Percentiles rank a stretch among this genome's conserved stretches.
These are phyloP conservation scores for Tinamus major DNA, from an alignment of 2,797 vertebrate species.

Conservation along the genomic window DNA sequence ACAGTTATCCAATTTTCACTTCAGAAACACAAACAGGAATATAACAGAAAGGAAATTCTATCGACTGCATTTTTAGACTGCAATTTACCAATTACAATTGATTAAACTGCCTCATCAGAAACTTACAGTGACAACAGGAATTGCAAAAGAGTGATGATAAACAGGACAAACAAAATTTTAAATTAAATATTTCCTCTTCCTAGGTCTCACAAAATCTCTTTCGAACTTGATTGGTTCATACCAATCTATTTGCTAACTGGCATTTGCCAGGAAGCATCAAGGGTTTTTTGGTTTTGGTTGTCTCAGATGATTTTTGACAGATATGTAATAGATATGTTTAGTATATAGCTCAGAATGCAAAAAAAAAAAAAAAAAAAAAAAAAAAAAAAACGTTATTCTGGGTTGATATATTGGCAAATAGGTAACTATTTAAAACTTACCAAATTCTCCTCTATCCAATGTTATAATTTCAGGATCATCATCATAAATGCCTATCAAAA, in stretches of 20 bases:
- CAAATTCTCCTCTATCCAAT: constrained; percentile 95
- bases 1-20: background rate
- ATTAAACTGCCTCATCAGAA: background rate
- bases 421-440: constrained; percentile 79
- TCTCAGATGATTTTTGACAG: background rate
- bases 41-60: background rate
- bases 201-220: background rate
- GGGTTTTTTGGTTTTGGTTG: background rate
- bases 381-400: background rate
- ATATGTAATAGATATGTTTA: background rate
- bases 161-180: background rate
- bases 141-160: background rate
- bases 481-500: constrained; percentile 93
- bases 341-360: background rate
- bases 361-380: background rate
- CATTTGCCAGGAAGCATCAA: background rate
- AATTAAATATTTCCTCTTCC: background rate
- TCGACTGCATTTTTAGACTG: background rate
- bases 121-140: background rate
- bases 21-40: background rate
- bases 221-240: background rate
- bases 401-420: background rate
- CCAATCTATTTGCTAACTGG: background rate
- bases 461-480: constrained; percentile 97
- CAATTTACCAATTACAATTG: background rate